Base-by-base conservation (phyloP, 2,888 invertebrate genomes). In the Catonia carolina region DNA sequence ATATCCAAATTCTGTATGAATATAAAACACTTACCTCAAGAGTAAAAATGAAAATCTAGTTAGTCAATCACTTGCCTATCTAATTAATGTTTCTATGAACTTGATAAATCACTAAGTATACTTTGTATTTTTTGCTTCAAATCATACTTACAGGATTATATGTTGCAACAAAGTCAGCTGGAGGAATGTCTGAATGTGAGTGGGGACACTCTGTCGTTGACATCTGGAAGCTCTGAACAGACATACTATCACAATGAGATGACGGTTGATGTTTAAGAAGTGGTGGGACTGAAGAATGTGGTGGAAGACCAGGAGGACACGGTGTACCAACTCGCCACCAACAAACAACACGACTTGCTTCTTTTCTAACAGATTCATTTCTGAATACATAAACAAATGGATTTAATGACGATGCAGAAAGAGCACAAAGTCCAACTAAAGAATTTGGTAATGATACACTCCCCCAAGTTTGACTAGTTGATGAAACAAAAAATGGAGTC, bases 381-480 rank as follows among this genome's bases (percentile, higher is more conserved):
- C 77, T 17, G 65, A 76, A 77, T 33, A 77, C 77, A 66, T 78
- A 78, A 35, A 77, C 74, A 59, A 76, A 70, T 2, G 77, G 77
- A 60, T 76, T 76, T 55, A 76, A 68, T 12, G 75, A 72, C 55
- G 74, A 74, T 61, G 74, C 73, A 22, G 72, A 69, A 56, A 62
- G 55, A 4, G 58, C 61, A 50, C 63, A 63, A 14, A 61, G 14
- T 42, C 59, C 58, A 42, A 62, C 61, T 15, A 75, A 69, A 22
- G 74, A 73, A 33, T 74, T 66, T 23, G 70, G 63, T 10, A 71
- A 62, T 6, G 58, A 45, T 8, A 52, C 57, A 2, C 57, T 52
- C 1, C 55, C 58, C 58, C 58, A 58, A 1, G 58, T 51, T 49
- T 56, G 55, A 18, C 56, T 54, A n/a, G 61, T 60, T 39, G 58